These are phyloP conservation scores for Sylvilagus bachmani DNA, from an alignment of 2,113 vertebrate genomes.

Conservation along the genomic window DNA sequence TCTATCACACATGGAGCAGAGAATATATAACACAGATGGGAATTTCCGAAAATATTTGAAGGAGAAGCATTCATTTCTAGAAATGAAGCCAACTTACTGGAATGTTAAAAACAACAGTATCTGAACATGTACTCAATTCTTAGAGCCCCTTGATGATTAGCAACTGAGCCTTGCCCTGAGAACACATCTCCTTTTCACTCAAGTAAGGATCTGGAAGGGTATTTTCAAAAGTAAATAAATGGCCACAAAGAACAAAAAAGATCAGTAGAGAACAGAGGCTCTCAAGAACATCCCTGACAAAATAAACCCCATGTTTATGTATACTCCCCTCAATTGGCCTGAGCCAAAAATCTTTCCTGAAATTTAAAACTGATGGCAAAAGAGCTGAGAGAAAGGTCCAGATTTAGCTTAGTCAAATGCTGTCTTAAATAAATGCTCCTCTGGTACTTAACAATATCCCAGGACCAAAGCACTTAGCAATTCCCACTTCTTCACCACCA, in stretches of 20 bases:
- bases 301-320: constrained; percentile 78
- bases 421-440: constrained; percentile 75
- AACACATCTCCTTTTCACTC: constrained; percentile 72
- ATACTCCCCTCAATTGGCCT: constrained; percentile 25
- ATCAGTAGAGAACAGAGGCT: constrained; percentile 67
- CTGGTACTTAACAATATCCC: not conserved
- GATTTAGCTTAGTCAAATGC: constrained; percentile 80
- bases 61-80: constrained; percentile 47
- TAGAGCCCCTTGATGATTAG: constrained; percentile 29
- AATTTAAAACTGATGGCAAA: constrained; percentile 76
- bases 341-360: constrained; percentile 73
- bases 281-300: constrained; percentile 77
- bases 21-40: not conserved
- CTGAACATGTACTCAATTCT: not conserved
- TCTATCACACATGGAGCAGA: not conserved
- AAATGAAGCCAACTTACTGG: constrained; percentile 46
- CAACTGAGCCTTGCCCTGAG: not conserved
- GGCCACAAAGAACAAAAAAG: constrained; percentile 61
- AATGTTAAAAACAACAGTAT: constrained; percentile 50
- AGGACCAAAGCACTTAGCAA: not conserved
- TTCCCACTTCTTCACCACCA: not conserved
- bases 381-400: constrained; percentile 75
- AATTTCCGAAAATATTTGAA: constrained; percentile 63
- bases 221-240: constrained; percentile 81
- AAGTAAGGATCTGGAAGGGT: constrained; percentile 56